Conservation (phyloP, 2,113 vertebrate genomes). For the Notechis scutatus region DNA sequence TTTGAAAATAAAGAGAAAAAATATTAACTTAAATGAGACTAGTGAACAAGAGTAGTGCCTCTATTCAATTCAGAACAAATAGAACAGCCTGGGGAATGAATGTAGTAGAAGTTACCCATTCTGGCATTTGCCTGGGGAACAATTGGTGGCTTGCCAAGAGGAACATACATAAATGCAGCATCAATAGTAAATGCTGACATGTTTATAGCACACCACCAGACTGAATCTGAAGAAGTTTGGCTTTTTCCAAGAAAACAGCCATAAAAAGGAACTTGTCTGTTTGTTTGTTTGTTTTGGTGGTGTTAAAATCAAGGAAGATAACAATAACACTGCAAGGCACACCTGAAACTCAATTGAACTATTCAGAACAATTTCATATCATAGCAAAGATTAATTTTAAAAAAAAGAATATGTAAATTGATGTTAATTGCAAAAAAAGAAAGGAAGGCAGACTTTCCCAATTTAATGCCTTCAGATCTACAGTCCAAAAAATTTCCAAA, state of each 20-base stretch:
- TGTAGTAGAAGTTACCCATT: constrained; percentile 36
- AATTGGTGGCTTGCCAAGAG: constrained; percentile 48
- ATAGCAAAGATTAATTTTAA: not conserved
- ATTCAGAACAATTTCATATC: not conserved
- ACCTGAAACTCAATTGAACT: constrained; percentile 13
- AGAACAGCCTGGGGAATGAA: constrained; percentile 32
- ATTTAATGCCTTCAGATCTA: not conserved
- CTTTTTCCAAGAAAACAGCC: constrained; percentile 56
- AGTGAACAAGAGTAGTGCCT: not conserved
- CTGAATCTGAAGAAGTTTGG: constrained; percentile 52
- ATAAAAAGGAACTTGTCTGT: constrained; percentile 51
- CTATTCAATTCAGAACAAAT: constrained; percentile 20
- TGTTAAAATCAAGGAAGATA: constrained; percentile 33
- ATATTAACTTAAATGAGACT: not conserved
- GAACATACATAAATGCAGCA: constrained; percentile 56
- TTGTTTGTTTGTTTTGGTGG: not conserved
- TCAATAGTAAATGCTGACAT: constrained; percentile 58
- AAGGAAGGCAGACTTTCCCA: not conserved
- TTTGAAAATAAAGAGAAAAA: constrained; percentile 27
- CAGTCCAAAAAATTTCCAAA: not conserved
- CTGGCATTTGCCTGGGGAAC: constrained; percentile 33
- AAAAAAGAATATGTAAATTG: constrained; percentile 1
- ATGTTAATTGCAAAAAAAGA: not conserved
- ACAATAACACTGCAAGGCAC: constrained; percentile 27
- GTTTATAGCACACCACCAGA: constrained; percentile 59